phyloP scores from a whole-genome alignment of 1,140 invertebrate genomes.

The Conus ventricosus region DNA sequence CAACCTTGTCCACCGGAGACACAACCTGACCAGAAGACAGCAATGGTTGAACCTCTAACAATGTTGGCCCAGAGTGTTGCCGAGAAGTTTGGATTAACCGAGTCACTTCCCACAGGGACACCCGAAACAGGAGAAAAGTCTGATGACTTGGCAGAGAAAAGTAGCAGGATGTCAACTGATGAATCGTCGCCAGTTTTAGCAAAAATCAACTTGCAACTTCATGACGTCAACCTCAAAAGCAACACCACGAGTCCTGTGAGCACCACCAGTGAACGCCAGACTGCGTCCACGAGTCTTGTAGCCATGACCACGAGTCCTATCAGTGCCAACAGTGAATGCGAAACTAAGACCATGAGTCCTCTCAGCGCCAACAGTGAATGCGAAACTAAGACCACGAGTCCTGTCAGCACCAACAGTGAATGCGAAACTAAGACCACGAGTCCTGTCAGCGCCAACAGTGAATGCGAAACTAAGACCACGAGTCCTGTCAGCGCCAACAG shows the following conservation, averaged over 20 bases:
- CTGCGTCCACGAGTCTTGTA: too few species aligned
- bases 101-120: neutral
- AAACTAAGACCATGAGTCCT: too few species aligned
- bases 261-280: too few species aligned
- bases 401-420: too few species aligned
- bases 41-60: neutral
- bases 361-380: too few species aligned
- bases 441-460: too few species aligned
- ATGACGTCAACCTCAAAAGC: neutral
- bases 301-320: too few species aligned
- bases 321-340: too few species aligned
- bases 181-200: neutral
- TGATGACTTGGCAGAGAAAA: neutral
- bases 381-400: too few species aligned
- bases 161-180: neutral
- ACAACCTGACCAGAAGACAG: neutral
- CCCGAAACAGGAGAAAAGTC: neutral
- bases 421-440: too few species aligned
- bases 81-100: neutral
- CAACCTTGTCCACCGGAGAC: neutral
- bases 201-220: neutral
- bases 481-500: too few species aligned
- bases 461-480: neutral
- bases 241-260: neutral
- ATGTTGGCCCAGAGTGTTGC: neutral